Evolutionary conservation across 2,113 vertebrate genomes (phyloP), one percentile per base, ranked within the genome.

Genomic region (Proterorhinus semilunaris): DNA sequence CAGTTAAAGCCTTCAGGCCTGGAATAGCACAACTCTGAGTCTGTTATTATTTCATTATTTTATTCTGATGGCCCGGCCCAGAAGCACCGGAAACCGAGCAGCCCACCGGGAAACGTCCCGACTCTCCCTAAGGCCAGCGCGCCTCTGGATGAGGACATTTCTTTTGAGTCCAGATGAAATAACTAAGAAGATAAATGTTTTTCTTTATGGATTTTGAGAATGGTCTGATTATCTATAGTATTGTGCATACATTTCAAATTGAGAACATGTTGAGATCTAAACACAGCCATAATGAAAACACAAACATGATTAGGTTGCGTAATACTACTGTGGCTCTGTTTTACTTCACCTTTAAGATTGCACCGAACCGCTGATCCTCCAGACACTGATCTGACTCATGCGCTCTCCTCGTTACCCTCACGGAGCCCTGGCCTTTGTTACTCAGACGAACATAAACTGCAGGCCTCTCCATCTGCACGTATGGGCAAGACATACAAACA

Each of bases 391-490:
- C 76, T 51, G 27, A 81, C 74, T 76, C 16, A 74, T 66, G 75
- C 71, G 71, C 65, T 17, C 65, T 68, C 69, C 62, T 65, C 21
- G 54, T 46, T 45, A 36, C 27, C 27, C 50, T 59, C 71, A 74
- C n/a, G 61, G 66, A 59, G 69, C 9, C 72, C 79, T 82, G 81
- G 74, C 70, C 76, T 83, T 75, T 80, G 79, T 80, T 80, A 62
- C 71, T 50, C 52, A 59, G 73, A 62, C 68, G 54, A 66, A 72
- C 73, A 71, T 79, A 71, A 76, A 78, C 83, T 27, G 12, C 62
- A 67, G 50, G 71, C 78, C 71, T 50, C 65, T 76, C 69, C 72
- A 69, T 69, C n/a, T 67, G 63, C 65, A 68, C 82, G 78, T 80
- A 61, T 66, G 68, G 50, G 78, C 61, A 68, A 77, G 57, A 83